phyloP scores from a whole-genome alignment of 2,113 vertebrate species.

The Synodontis membranacea region DNA sequence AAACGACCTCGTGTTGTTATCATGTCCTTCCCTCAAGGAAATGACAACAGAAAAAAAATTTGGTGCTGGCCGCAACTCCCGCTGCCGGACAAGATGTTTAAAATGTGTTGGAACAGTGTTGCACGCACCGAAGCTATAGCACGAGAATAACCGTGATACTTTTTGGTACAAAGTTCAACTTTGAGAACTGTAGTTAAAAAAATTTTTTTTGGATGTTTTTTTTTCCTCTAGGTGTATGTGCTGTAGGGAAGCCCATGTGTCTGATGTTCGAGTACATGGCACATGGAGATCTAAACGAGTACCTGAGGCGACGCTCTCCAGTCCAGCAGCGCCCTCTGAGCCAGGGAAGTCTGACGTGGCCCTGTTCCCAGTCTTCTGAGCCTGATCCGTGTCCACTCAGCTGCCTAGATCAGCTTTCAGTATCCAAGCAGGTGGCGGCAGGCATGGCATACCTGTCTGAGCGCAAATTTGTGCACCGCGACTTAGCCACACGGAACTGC shows the following conservation, averaged over 20 bases:
- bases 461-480: constrained; percentile 96
- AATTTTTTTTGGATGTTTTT: constrained; percentile 4
- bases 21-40: constrained; percentile 34
- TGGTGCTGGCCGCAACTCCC: constrained; percentile 11
- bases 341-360: constrained; percentile 65
- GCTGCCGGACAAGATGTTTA: constrained; percentile 1
- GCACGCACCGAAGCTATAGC: constrained; percentile 10
- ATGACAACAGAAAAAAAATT: constrained; percentile 34
- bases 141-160: constrained; percentile 28
- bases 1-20: constrained; percentile 28
- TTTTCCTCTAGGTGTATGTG: constrained; percentile 84
- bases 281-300: constrained; percentile 92
- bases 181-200: constrained; percentile 2
- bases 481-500: constrained; percentile 95
- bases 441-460: constrained; percentile 97
- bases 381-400: constrained; percentile 69
- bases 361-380: constrained; percentile 67
- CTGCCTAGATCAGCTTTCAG: constrained; percentile 84
- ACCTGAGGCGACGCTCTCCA: constrained; percentile 82
- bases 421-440: constrained; percentile 89
- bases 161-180: constrained; percentile 23
- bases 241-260: constrained; percentile 96
- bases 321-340: constrained; percentile 75
- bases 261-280: constrained; percentile 99
- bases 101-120: constrained; percentile 19